phyloP scores from a whole-genome alignment of 2,797 vertebrate genomes.

The Selene dorsalis region DNA sequence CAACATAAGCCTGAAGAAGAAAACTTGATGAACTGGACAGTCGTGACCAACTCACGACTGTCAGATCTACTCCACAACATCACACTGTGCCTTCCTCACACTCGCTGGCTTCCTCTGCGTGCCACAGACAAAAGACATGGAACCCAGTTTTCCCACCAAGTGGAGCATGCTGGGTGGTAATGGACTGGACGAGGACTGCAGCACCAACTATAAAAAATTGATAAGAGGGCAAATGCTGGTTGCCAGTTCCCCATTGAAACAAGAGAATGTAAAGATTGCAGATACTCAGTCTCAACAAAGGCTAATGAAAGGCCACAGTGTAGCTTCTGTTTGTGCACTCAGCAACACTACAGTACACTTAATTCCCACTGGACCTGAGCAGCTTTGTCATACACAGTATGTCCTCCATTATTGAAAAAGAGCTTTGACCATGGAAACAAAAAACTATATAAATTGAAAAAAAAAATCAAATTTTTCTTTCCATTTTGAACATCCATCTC shows the following conservation, averaged over 20 bases:
- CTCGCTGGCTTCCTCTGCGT: constrained; percentile 6
- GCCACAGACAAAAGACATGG: constrained; percentile 13
- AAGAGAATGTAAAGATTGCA: constrained; percentile 28
- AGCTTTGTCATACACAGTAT: not conserved
- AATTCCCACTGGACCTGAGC: too few species aligned
- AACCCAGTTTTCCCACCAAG: constrained; percentile 8
- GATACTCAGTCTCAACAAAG: constrained; percentile 15
- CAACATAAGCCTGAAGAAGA: not conserved
- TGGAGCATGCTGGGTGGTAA: constrained; percentile 49
- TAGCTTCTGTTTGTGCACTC: constrained; percentile 3
- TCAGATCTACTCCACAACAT: constrained; percentile 38
- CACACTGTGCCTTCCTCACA: constrained; percentile 14
- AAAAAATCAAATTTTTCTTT: constrained; percentile 22
- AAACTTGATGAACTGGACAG: not conserved
- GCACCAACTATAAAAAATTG: constrained; percentile 53
- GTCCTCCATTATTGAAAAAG: constrained; percentile 16
- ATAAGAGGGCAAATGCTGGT: constrained; percentile 49
- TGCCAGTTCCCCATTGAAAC: not conserved
- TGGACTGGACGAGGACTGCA: constrained; percentile 41
- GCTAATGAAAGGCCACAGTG: constrained; percentile 33
- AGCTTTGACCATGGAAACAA: constrained; percentile 35
- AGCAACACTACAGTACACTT: too few species aligned
- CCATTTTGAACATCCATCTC: constrained; percentile 31
- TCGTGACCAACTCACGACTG: too few species aligned
- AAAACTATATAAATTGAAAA: constrained; percentile 27